Conservation (phyloP, 2,797 vertebrate genomes). For the Pseudochirops corinnae region DNA sequence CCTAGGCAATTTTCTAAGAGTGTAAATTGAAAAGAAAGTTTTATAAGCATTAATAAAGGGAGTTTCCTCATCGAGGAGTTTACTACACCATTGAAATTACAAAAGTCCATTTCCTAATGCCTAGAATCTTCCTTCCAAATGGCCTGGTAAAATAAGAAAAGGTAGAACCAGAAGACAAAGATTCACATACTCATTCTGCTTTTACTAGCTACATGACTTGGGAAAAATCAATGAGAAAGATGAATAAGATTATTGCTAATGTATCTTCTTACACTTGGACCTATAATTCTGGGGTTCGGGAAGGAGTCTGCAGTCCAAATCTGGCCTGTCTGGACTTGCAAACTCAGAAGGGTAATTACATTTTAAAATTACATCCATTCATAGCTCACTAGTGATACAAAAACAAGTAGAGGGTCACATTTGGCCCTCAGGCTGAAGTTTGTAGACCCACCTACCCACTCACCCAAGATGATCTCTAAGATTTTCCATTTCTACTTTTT, state of each 20-base stretch:
- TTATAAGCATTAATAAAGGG: not conserved
- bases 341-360: not conserved
- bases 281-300: not conserved
- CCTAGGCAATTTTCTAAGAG: not conserved
- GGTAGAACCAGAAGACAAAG: not conserved
- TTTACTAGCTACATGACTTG: not conserved
- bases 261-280: not conserved
- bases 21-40: not conserved
- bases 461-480: not conserved
- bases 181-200: not conserved
- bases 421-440: not conserved
- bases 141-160: not conserved
- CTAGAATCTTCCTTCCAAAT: not conserved
- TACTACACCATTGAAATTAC: not conserved
- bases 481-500: not conserved
- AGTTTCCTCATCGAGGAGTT: not conserved
- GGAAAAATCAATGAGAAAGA: not conserved
- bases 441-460: fast-evolving
- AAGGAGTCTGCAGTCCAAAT: not conserved
- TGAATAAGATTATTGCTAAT: not conserved
- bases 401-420: not conserved
- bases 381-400: not conserved
- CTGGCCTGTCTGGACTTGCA: not conserved
- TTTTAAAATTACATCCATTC: not conserved
- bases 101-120: not conserved